Evolutionary conservation across 1,140 invertebrate species (phyloP).

Genomic region (Heliconius melpomene): DNA sequence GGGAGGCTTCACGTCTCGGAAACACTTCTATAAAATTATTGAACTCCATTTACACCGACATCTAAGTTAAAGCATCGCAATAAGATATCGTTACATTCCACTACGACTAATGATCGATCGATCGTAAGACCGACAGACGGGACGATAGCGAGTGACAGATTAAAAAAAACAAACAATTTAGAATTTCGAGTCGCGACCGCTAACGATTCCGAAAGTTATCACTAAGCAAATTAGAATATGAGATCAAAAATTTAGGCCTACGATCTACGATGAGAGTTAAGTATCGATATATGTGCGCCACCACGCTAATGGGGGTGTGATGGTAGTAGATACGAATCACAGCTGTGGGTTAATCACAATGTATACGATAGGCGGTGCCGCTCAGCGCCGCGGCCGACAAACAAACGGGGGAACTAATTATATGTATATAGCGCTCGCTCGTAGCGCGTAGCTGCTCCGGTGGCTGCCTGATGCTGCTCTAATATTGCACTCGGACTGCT

Average conservation of each 20-base stretch:
- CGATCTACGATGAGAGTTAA: constrained; percentile 75
- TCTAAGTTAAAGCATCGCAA: constrained; percentile 80
- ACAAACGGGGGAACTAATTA: constrained; percentile 65
- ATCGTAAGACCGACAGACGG: constrained; percentile 45
- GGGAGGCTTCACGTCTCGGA: constrained; percentile 55
- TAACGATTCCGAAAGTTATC: constrained; percentile 72
- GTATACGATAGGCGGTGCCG: constrained; percentile 75
- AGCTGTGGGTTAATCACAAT: constrained; percentile 75
- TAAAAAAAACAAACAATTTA: constrained; percentile 57
- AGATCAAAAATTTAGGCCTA: constrained; percentile 81
- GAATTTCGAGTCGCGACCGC: constrained; percentile 73
- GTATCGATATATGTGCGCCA: constrained; percentile 77
- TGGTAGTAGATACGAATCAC: constrained; percentile 77
- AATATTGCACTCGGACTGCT: constrained; percentile 68
- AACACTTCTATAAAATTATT: constrained; percentile 76
- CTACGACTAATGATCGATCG: constrained; percentile 65
- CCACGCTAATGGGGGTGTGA: constrained; percentile 67
- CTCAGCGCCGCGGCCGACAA: constrained; percentile 58
- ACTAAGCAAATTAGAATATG: constrained; percentile 81
- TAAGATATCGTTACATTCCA: constrained; percentile 77
- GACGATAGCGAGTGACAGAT: constrained; percentile 65
- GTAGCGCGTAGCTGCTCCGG: constrained; percentile 39
- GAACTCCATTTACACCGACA: constrained; percentile 72
- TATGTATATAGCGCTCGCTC: constrained; percentile 46
- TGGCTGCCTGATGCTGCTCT: constrained; percentile 58